Conservation (phyloP, 1,140 invertebrate genomes). For the Probaryconus sp. region DNA sequence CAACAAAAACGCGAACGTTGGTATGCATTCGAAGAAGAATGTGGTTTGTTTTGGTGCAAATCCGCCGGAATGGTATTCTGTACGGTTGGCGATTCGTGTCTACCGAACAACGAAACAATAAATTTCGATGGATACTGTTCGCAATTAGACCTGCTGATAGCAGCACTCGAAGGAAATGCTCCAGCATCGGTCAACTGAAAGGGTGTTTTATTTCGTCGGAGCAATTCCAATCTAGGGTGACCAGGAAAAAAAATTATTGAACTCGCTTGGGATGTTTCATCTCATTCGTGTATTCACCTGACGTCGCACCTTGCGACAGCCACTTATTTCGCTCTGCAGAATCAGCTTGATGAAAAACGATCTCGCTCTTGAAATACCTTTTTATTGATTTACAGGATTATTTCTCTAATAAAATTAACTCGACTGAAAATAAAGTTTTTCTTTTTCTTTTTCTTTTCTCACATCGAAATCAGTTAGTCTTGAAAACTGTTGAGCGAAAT, state of each 20-base stretch:
- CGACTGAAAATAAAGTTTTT: too few relatives aligned
- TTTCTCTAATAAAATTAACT: too few relatives aligned
- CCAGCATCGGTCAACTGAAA: slow-evolving; percentile 7
- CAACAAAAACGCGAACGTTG: too few relatives aligned
- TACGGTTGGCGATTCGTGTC: too few relatives aligned
- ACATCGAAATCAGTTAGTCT: too few relatives aligned
- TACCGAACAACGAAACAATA: slow-evolving; percentile 4
- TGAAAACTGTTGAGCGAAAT: too few relatives aligned
- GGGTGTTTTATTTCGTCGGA: slow-evolving; percentile 3
- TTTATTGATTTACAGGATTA: too few relatives aligned
- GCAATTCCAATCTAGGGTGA: slow-evolving; percentile 3
- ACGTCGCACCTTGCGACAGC: slow-evolving; percentile 2
- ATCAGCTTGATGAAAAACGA: slow-evolving; percentile 1
- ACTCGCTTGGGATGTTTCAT: slow-evolving; percentile 13
- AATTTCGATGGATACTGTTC: slow-evolving; percentile 4
- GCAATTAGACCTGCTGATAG: slow-evolving; percentile 9
- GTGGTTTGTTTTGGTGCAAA: too few relatives aligned
- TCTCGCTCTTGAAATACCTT: too few relatives aligned
- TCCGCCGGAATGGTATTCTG: too few relatives aligned
- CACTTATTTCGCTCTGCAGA: background rate
- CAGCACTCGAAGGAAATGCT: background rate
- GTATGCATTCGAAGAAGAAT: too few relatives aligned
- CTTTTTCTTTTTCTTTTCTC: too few relatives aligned
- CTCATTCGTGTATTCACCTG: slow-evolving; percentile 7
- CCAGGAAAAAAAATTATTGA: slow-evolving; percentile 6